phyloP scores from a whole-genome alignment of 2,888 invertebrate genomes.

The Eutolmus rufibarbis region DNA sequence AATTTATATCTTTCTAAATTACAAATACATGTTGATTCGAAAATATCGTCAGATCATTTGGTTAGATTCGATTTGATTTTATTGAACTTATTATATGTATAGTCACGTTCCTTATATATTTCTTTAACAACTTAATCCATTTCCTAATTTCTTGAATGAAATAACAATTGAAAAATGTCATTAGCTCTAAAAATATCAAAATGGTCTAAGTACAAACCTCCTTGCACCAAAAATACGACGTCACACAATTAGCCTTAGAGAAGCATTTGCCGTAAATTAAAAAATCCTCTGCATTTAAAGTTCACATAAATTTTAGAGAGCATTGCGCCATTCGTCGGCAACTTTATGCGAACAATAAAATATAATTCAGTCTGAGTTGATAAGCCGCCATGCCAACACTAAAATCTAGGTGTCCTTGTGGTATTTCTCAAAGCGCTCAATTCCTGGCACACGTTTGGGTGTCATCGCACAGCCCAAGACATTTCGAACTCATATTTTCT shows the following conservation, averaged over 20 bases:
- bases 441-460: neutral
- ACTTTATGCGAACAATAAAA: neutral
- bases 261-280: neutral
- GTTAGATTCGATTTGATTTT: too few species aligned
- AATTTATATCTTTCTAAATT: too few species aligned
- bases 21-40: too few species aligned
- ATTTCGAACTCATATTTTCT: constrained; percentile 8
- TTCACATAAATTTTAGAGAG: neutral
- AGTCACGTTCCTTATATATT: too few species aligned
- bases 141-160: neutral
- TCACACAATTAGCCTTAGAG: neutral
- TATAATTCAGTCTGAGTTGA: neutral
- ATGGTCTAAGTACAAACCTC: neutral
- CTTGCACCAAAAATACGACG: neutral
- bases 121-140: too few species aligned
- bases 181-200: neutral
- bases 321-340: neutral
- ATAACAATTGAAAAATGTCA: neutral
- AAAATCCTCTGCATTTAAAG: neutral
- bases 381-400: neutral
- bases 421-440: neutral
- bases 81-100: too few species aligned
- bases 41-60: too few species aligned
- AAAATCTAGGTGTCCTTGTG: neutral
- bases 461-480: neutral